Evolutionary conservation across 2,888 invertebrate species (phyloP), one percentile per base, ranked within the genome.

Genomic region (Rhingia campestris): DNA sequence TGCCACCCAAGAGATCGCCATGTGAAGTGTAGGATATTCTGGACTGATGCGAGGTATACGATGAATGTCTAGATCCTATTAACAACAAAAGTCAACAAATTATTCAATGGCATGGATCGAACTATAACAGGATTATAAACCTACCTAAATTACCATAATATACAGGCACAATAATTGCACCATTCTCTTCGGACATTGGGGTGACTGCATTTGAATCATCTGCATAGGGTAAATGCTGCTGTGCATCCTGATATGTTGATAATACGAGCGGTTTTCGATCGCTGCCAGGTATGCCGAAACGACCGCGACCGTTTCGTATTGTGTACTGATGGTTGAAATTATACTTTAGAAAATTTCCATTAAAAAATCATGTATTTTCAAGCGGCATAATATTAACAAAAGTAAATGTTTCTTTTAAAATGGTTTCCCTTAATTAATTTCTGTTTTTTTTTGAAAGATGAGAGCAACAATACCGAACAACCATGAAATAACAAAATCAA

Each of bases 171-270:
- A 98, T 96, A 92, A 98, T 97, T 90, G 97, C 97, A 90, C 97
- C 97, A 92, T 97, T 98, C 92, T 98, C 98, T 93, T 98, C 98
- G 86, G 98, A 98, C 96, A 98, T 97, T 70, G 99, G 99, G 85
- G 98, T 99, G 80, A 98, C 98, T 87, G 98, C 98, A 90, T 97
- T 97, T 86, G 98, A 98, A 92, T 98, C 99, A 91, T 99, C 99
- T 75, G 98, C 98, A 91, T 97, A 99, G 77, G 98, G 98, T 90
- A 99, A 94, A 92, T 98, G 97, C 93, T 97, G 97, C 92, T 97
- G 96, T 87, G 97, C 97, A 91, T 97, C 98, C 92, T 98, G 94
- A 93, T 98, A 98, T 87, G 98, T 98, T 89, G 97, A 97, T 87
- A 98, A 94, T 87, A 98, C 98, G 89, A 98, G 93, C 58, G 98